Evolutionary conservation across 2,113 vertebrate species (phyloP).

Genomic region (Chionomys nivalis): DNA sequence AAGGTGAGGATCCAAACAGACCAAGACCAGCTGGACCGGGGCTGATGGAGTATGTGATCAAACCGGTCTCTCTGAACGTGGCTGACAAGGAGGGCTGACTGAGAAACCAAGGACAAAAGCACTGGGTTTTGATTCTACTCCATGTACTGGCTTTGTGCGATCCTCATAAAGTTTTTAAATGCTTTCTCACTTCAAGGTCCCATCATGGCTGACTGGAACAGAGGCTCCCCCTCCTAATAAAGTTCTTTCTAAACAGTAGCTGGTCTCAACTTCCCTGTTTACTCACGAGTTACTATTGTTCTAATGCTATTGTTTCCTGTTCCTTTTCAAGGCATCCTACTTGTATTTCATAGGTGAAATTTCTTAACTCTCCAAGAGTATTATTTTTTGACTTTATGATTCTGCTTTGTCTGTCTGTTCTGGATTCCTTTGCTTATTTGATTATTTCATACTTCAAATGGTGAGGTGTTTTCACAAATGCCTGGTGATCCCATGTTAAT

Average conservation of each 20-base stretch:
- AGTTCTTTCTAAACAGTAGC: neutral
- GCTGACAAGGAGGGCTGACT: too few species aligned
- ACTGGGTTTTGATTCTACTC: too few species aligned
- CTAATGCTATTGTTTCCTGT: neutral
- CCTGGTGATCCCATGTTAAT: neutral
- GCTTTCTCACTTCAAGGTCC: neutral
- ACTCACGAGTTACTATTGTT: too few species aligned
- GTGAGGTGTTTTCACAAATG: neutral
- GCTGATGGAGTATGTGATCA: too few species aligned
- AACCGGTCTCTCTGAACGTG: too few species aligned
- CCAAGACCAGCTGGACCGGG: too few species aligned
- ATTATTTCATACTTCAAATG: conserved; percentile 5
- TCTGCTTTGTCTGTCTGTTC: neutral
- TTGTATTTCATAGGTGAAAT: conserved; percentile 27
- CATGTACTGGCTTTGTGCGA: too few species aligned
- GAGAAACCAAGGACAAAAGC: too few species aligned
- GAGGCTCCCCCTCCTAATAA: neutral
- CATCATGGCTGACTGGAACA: neutral
- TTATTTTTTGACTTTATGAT: conserved; percentile 14
- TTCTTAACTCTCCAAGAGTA: conserved; percentile 4
- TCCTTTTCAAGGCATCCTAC: neutral
- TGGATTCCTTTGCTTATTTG: conserved; percentile 12
- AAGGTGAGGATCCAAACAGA: too few species aligned
- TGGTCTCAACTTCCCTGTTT: neutral
- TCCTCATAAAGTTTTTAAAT: neutral